These are phyloP conservation scores for Erethizon dorsatum DNA, from an alignment of 2,797 vertebrate species.

Conservation along the genomic window DNA sequence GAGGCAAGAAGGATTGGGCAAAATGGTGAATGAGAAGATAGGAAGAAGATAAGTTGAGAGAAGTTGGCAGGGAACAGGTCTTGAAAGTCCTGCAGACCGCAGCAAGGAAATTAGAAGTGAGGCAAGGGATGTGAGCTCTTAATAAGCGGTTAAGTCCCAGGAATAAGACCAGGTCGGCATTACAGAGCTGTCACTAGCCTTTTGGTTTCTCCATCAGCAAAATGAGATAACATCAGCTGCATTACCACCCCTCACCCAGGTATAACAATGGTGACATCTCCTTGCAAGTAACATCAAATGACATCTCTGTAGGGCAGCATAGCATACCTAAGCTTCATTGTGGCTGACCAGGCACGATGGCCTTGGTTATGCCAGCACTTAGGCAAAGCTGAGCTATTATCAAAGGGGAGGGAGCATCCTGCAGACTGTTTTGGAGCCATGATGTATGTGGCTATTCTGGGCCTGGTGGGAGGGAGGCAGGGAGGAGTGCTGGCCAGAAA, in stretches of 20 bases:
- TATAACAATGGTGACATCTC: not conserved
- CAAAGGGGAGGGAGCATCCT: constrained; percentile 74
- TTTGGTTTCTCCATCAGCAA: not conserved
- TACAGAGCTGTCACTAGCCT: not conserved
- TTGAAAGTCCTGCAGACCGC: not conserved
- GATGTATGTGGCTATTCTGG: constrained; percentile 81
- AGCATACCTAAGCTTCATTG: not conserved
- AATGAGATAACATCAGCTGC: not conserved
- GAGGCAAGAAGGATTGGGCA: not conserved
- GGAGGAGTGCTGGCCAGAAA: constrained; percentile 73
- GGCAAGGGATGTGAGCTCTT: not conserved
- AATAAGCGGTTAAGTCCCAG: not conserved
- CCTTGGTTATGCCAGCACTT: not conserved
- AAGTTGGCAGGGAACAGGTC: not conserved
- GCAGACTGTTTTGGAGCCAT: constrained; percentile 60
- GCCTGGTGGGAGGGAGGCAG: constrained; percentile 75
- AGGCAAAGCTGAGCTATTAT: constrained; percentile 69
- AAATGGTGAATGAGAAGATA: not conserved
- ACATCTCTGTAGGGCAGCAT: not conserved
- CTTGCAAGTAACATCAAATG: not conserved
- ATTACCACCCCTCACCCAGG: not conserved
- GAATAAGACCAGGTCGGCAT: not conserved
- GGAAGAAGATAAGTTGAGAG: not conserved
- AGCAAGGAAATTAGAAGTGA: not conserved
- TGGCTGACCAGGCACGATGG: not conserved